phyloP scores from a whole-genome alignment of 2,797 vertebrate species.

The Allobates femoralis region DNA sequence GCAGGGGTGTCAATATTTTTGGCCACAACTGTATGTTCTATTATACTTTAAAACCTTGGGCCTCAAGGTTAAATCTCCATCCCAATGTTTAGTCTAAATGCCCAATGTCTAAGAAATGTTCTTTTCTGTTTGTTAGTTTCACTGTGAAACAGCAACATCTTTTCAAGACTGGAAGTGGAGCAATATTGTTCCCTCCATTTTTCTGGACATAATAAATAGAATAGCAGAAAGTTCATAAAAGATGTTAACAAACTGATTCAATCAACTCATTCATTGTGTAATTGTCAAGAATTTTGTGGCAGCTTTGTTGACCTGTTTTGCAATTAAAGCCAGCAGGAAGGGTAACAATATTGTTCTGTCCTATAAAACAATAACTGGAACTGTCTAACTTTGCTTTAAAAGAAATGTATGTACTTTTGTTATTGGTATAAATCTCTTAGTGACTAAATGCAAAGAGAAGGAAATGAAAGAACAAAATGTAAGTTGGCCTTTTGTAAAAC shows the following conservation, averaged over 20 bases:
- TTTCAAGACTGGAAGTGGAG: neutral
- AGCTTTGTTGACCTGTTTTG: slow-evolving; percentile 36
- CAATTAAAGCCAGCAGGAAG: slow-evolving; percentile 12
- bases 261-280: slow-evolving; percentile 34
- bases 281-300: slow-evolving; percentile 29
- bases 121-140: neutral
- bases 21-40: too few species aligned
- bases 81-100: neutral
- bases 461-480: slow-evolving; percentile 60
- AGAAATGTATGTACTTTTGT: slow-evolving; percentile 48
- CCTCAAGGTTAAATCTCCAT: too few species aligned
- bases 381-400: slow-evolving; percentile 30
- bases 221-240: slow-evolving; percentile 6
- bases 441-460: slow-evolving; percentile 40
- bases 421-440: slow-evolving; percentile 48
- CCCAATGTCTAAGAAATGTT: neutral
- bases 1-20: too few species aligned
- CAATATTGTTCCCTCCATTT: neutral
- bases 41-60: too few species aligned
- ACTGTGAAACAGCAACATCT: neutral
- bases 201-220: neutral
- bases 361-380: slow-evolving; percentile 46
- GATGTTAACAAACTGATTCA: slow-evolving; percentile 33
- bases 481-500: slow-evolving; percentile 56
- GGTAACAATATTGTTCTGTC: slow-evolving; percentile 46